Conservation (phyloP, 1,140 invertebrate genomes). For the Streblospio benedicti region DNA sequence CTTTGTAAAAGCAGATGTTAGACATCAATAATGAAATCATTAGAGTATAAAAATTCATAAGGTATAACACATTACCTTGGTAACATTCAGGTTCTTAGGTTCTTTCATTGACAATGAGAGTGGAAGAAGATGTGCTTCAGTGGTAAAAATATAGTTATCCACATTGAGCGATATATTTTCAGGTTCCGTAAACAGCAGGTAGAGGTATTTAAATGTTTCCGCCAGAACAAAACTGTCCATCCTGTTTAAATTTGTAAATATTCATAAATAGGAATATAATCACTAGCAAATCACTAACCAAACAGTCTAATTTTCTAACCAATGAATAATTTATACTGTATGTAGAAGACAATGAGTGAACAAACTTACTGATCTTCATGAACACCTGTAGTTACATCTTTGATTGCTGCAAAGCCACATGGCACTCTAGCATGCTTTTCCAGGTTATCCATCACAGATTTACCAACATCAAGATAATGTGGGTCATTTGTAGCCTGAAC, state of each 20-base stretch:
- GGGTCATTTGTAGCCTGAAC: constrained; percentile 80
- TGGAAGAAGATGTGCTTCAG: constrained; percentile 91
- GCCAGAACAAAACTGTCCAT: constrained; percentile 98
- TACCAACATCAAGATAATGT: constrained; percentile 89
- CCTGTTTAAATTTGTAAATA: constrained; percentile 43
- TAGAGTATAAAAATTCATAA: no score
- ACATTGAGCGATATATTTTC: constrained; percentile 78
- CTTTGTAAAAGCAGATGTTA: no score
- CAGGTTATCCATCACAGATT: constrained; percentile 78
- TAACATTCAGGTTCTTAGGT: no score
- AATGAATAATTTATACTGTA: neutral
- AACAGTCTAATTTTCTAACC: neutral
- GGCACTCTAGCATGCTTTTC: constrained; percentile 83
- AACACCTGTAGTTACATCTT: constrained; percentile 80
- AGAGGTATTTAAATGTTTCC: constrained; percentile 97
- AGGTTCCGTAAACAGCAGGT: constrained; percentile 82
- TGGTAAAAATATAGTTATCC: constrained; percentile 95
- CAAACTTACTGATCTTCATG: constrained; percentile 50
- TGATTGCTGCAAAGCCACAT: constrained; percentile 93
- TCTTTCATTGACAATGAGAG: no score
- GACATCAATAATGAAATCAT: no score
- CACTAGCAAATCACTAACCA: neutral
- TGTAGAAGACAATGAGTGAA: neutral
- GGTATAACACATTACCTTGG: no score
- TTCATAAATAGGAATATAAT: neutral